phyloP scores from a whole-genome alignment of 2,888 invertebrate species.

The Meliscaeva auricollis region DNA sequence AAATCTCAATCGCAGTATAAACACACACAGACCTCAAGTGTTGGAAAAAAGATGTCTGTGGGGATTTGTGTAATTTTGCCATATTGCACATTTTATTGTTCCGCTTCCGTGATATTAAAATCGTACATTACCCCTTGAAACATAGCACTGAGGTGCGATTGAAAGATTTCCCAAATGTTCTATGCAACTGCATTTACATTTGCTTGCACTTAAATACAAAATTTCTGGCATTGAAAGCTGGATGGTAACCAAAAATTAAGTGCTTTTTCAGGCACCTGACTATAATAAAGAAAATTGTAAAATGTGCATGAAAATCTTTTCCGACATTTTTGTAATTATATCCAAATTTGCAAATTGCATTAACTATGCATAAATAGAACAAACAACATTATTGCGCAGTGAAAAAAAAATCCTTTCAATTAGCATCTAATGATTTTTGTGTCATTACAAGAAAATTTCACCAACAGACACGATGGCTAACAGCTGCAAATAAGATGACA shows the following conservation, averaged over 20 bases:
- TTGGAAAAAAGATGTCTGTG: slow-evolving; percentile 13
- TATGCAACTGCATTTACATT: not conserved
- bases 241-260: not conserved
- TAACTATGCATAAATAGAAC: not conserved
- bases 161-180: too few species aligned
- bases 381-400: slow-evolving; percentile 14
- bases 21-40: slow-evolving; percentile 15
- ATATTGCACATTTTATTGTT: slow-evolving; percentile 31
- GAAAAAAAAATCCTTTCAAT: slow-evolving; percentile 60
- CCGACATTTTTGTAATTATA: slow-evolving; percentile 9
- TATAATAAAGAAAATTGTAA: slow-evolving; percentile 22
- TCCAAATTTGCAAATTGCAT: slow-evolving; percentile 14
- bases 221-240: slow-evolving; percentile 61
- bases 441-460: slow-evolving; percentile 55
- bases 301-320: slow-evolving; percentile 11
- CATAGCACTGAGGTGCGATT: slow-evolving; percentile 34
- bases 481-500: slow-evolving; percentile 50
- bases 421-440: slow-evolving; percentile 49
- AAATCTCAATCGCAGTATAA: slow-evolving; percentile 9
- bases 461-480: slow-evolving; percentile 11
- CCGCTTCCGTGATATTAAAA: slow-evolving; percentile 26
- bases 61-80: not conserved
- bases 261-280: slow-evolving; percentile 19
- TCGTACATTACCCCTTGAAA: not conserved
- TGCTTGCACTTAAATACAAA: slow-evolving; percentile 52